Percentiles rank a stretch among this genome's conserved stretches.
Evolutionary conservation across 2,113 vertebrate genomes (phyloP).

Genomic region (Phainopepla nitens): DNA sequence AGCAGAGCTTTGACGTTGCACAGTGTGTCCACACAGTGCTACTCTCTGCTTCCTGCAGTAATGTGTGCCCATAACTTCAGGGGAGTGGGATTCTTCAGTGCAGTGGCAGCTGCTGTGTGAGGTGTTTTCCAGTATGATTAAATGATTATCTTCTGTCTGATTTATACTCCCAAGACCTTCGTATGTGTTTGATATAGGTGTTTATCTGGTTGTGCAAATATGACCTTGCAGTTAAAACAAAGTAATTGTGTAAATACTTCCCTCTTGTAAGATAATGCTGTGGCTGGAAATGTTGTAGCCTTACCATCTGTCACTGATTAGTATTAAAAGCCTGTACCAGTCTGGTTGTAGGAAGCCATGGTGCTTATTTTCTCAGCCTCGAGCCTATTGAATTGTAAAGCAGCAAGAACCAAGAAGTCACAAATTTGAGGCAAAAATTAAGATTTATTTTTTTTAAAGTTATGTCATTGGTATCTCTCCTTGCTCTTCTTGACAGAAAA

Average conservation of each 20-base stretch:
- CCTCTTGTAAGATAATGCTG: not conserved
- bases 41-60: not conserved
- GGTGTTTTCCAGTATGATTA: not conserved
- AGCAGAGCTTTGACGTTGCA: not conserved
- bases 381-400: not conserved
- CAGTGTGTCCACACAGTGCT: not conserved
- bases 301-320: not conserved
- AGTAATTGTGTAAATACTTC: not conserved
- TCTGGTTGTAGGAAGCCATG: not conserved
- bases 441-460: not conserved
- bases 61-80: not conserved
- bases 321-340: not conserved
- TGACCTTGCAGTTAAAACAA: not conserved
- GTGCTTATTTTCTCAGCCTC: not conserved
- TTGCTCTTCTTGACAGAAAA: not conserved
- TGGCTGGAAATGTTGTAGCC: not conserved
- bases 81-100: not conserved
- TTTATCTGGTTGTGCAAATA: conserved; percentile 47
- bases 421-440: not conserved
- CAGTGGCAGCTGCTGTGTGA: not conserved
- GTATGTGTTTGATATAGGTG: not conserved
- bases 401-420: not conserved
- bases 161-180: not conserved
- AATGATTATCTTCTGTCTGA: not conserved
- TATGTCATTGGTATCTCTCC: not conserved